These are phyloP conservation scores for Ceuthmochares aereus DNA, from an alignment of 2,113 vertebrate species.

Conservation along the genomic window DNA sequence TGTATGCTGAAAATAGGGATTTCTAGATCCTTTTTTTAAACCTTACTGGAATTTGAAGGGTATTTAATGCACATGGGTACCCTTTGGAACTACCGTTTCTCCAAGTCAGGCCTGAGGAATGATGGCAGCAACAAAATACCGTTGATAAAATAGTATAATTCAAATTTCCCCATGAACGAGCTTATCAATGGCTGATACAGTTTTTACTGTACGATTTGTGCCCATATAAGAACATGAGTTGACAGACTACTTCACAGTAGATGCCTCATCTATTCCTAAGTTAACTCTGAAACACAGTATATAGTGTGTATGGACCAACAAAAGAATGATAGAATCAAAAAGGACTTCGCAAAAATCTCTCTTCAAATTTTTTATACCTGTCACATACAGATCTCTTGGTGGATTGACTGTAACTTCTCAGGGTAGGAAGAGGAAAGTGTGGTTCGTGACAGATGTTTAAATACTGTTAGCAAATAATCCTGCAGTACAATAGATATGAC, in stretches of 20 bases:
- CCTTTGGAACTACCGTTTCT: not conserved
- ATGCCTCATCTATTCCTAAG: not conserved
- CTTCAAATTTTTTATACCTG: not conserved
- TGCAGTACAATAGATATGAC: not conserved
- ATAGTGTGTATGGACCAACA: not conserved
- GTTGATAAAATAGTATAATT: not conserved
- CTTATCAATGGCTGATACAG: not conserved
- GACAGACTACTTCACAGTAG: not conserved
- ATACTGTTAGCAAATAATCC: not conserved
- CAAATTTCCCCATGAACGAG: not conserved
- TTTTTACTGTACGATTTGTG: not conserved
- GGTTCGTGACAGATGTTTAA: not conserved
- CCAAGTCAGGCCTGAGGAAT: not conserved
- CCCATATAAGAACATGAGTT: not conserved
- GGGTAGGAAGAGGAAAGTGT: rapidly evolving
- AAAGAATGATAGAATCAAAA: not conserved
- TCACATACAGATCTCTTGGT: not conserved
- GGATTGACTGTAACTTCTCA: not conserved
- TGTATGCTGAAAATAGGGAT: not conserved
- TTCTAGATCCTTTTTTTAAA: not conserved
- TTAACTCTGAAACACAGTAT: not conserved
- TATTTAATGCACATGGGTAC: not conserved
- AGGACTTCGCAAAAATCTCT: not conserved
- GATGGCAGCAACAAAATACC: not conserved
- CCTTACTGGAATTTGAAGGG: not conserved